Percentiles rank a stretch among this genome's conserved stretches.
Evolutionary conservation across 2,113 vertebrate species (phyloP).

Genomic region (Talpa occidentalis): DNA sequence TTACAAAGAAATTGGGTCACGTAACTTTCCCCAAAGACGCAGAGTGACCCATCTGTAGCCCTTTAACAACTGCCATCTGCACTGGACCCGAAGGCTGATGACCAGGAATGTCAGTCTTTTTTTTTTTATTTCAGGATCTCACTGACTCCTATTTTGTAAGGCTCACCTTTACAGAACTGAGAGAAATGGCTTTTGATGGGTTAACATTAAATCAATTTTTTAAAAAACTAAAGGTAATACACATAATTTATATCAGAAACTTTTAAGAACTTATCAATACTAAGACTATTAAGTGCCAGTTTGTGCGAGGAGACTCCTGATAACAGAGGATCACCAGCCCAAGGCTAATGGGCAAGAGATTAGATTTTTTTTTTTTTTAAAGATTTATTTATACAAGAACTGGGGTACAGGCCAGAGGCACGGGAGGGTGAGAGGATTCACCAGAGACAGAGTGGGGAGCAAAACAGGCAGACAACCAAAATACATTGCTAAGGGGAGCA

Average conservation of each 20-base stretch:
- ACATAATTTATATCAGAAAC: neutral
- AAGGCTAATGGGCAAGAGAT: neutral
- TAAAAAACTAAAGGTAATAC: neutral
- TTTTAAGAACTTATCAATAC: neutral
- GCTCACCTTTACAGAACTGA: neutral
- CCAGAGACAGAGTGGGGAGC: too few relatives aligned
- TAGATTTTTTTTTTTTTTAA: too few relatives aligned
- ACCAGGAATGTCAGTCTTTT: neutral
- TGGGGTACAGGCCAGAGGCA: too few relatives aligned
- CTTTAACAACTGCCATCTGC: neutral
- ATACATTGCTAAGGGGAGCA: too few relatives aligned
- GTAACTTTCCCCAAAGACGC: neutral
- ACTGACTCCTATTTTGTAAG: neutral
- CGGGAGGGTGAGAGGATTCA: too few relatives aligned
- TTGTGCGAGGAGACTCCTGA: neutral
- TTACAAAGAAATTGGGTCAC: neutral
- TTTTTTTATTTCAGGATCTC: neutral
- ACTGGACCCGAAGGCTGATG: neutral
- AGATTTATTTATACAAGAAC: too few relatives aligned
- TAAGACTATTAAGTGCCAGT: neutral
- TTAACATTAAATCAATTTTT: neutral
- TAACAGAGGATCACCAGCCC: neutral
- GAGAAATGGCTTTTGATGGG: neutral
- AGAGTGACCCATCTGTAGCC: neutral
- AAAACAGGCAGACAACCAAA: too few relatives aligned